phyloP scores from a whole-genome alignment of 1,140 invertebrate species.

The Drosophila persimilis region DNA sequence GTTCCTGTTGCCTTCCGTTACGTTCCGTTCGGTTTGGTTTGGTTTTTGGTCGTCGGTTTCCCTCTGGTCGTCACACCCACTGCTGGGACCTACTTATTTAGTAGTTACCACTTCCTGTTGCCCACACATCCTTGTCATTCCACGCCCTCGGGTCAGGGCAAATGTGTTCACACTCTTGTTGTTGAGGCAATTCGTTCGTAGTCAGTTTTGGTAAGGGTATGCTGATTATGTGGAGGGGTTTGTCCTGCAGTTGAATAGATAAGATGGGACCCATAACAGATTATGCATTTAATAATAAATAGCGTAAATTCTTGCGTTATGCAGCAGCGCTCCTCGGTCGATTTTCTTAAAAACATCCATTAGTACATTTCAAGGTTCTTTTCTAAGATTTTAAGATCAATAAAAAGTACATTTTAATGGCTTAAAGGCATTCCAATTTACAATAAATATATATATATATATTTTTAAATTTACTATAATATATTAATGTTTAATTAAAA shows the following conservation, averaged over 20 bases:
- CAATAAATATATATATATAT: too few relatives aligned
- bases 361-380: too few relatives aligned
- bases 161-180: constrained; percentile 53
- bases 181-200: constrained; percentile 18
- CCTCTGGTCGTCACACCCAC: constrained; percentile 40
- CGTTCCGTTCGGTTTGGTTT: constrained; percentile 21
- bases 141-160: constrained; percentile 29
- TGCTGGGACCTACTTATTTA: constrained; percentile 51
- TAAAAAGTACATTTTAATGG: neutral
- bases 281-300: neutral
- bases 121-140: constrained; percentile 39
- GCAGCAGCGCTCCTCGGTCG: too few relatives aligned
- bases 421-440: neutral
- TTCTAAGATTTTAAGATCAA: neutral
- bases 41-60: neutral
- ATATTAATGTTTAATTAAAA: too few relatives aligned
- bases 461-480: too few relatives aligned
- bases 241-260: neutral
- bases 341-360: too few relatives aligned
- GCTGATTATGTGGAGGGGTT: neutral
- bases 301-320: neutral
- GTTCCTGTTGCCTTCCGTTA: constrained; percentile 20
- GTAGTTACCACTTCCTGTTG: constrained; percentile 57
- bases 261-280: neutral
- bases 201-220: constrained; percentile 7